Conservation (phyloP, 92 coral and sea anemone species). For the Siderastrea siderea region DNA sequence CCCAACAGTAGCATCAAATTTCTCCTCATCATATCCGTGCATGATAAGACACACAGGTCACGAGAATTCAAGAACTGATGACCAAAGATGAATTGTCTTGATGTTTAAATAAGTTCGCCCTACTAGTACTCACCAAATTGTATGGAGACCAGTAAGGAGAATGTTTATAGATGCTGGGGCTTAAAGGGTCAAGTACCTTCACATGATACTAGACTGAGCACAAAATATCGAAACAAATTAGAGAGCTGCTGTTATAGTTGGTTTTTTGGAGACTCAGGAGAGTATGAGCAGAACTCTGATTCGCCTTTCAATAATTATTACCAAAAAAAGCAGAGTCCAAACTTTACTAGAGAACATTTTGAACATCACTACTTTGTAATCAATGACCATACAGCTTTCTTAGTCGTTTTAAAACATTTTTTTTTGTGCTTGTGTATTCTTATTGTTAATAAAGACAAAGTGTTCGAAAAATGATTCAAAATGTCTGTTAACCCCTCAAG, state of each 20-base stretch:
- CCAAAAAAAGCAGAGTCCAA: too few relatives aligned
- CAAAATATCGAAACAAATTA: not conserved
- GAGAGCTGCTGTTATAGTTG: too few relatives aligned
- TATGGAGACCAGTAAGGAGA: not conserved
- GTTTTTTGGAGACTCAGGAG: too few relatives aligned
- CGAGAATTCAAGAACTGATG: not conserved
- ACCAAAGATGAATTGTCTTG: not conserved
- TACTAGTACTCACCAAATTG: not conserved
- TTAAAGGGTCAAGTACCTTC: not conserved
- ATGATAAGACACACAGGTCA: not conserved
- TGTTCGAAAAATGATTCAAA: not conserved
- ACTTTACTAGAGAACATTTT: too few relatives aligned
- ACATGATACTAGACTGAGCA: not conserved
- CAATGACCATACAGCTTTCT: not conserved
- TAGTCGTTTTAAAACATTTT: not conserved
- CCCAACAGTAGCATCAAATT: too few relatives aligned
- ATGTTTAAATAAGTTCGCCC: not conserved
- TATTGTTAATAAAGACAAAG: not conserved
- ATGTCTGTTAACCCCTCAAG: not conserved
- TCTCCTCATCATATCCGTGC: not conserved
- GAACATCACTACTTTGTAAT: not conserved
- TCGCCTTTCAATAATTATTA: too few relatives aligned
- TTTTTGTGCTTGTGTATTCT: too few relatives aligned
- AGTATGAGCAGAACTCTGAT: too few relatives aligned
- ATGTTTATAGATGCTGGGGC: not conserved